Conservation (phyloP, 2,797 vertebrate genomes). For the Muscicapa comitata region DNA sequence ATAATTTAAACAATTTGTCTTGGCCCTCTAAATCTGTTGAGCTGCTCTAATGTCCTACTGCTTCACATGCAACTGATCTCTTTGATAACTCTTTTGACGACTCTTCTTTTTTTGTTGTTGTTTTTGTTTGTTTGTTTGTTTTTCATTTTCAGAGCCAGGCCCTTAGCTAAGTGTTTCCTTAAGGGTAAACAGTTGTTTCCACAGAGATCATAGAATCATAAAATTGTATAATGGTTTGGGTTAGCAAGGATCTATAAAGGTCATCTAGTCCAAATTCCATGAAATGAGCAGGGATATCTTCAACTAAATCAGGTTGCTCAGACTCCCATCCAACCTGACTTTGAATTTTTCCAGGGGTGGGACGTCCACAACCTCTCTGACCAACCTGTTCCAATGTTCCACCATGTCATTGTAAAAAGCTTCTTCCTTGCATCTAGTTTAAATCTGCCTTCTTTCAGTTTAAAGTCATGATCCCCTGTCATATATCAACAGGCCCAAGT, state of each 20-base stretch:
- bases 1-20: background rate
- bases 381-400: background rate
- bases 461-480: background rate
- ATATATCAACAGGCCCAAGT: accelerated
- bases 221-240: background rate
- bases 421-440: background rate
- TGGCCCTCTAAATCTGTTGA: background rate
- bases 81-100: background rate
- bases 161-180: background rate
- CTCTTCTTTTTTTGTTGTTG: background rate
- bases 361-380: background rate
- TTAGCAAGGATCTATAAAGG: background rate
- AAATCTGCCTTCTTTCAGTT: background rate
- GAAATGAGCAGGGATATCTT: background rate
- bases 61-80: background rate
- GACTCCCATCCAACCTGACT: background rate
- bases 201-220: background rate
- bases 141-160: background rate
- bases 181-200: background rate
- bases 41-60: background rate
- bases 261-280: background rate
- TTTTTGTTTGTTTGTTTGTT: too few species aligned
- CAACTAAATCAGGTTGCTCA: background rate
- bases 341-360: background rate
- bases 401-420: background rate